Evolutionary conservation across 2,888 invertebrate species (phyloP).

Genomic region (Troides oblongomaculatus): DNA sequence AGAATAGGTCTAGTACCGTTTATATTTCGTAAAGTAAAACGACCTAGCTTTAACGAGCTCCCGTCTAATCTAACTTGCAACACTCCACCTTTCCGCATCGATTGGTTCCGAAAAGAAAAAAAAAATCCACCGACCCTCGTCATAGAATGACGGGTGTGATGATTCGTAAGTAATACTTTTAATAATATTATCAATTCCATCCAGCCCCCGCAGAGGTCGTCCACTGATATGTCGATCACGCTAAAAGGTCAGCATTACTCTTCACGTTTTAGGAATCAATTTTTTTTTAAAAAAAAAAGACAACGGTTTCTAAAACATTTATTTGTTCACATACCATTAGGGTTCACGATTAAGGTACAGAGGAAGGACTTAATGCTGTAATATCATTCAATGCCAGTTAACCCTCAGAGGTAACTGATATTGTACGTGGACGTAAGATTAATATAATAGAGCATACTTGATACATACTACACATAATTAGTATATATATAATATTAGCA

Average conservation of each 20-base stretch:
- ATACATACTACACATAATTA: too few species aligned
- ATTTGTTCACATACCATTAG: too few species aligned
- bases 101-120: neutral
- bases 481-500: too few species aligned
- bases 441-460: too few species aligned
- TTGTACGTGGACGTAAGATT: too few species aligned
- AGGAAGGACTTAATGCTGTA: too few species aligned
- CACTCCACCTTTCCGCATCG: slow-evolving; percentile 20
- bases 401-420: too few species aligned
- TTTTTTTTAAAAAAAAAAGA: too few species aligned
- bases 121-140: slow-evolving; percentile 25
- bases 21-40: too few species aligned
- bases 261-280: neutral
- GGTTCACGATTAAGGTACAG: too few species aligned
- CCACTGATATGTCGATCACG: neutral
- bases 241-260: neutral
- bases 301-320: neutral
- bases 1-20: too few species aligned
- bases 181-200: slow-evolving; percentile 20
- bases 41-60: slow-evolving; percentile 22
- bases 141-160: slow-evolving; percentile 24
- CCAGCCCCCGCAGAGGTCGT: slow-evolving; percentile 10
- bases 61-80: slow-evolving; percentile 21
- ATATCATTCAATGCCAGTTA: too few species aligned
- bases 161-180: slow-evolving; percentile 19